phyloP scores from a whole-genome alignment of 2,113 vertebrate genomes.

The Peromyscus californicus region DNA sequence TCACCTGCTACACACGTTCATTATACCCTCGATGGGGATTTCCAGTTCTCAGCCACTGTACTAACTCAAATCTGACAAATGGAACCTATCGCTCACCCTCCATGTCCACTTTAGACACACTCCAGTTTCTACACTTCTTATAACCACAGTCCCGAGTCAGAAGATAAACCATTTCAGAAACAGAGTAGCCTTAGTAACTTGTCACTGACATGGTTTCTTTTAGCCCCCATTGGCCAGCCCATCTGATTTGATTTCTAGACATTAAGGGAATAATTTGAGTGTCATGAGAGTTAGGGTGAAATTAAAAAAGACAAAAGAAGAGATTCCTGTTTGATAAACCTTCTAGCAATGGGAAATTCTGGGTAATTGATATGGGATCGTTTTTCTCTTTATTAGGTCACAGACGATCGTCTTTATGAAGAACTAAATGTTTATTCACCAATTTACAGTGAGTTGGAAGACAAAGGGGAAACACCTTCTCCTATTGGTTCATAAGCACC shows the following conservation, averaged over 20 bases:
- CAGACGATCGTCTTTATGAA: constrained; percentile 80
- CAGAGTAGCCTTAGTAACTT: background rate
- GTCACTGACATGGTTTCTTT: background rate
- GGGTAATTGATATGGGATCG: background rate
- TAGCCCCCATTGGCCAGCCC: background rate
- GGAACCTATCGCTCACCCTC: background rate
- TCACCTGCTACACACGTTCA: background rate
- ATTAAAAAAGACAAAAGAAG: background rate
- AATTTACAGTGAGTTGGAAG: constrained; percentile 77
- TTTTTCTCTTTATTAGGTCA: constrained; percentile 62
- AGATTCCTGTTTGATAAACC: fast-evolving
- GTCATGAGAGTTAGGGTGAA: background rate
- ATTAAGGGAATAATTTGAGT: background rate
- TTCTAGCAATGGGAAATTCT: background rate
- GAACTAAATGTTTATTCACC: constrained; percentile 77
- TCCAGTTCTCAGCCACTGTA: background rate
- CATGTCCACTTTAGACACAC: background rate
- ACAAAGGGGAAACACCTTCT: background rate
- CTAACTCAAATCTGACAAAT: background rate
- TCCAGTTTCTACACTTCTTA: background rate
- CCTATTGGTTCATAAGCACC: background rate
- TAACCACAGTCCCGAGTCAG: background rate
- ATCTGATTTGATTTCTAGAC: background rate
- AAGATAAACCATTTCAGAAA: background rate
- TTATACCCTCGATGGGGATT: background rate